Evolutionary conservation across 2,888 invertebrate species (phyloP), one percentile per base, ranked within the genome.

Genomic region (Drosophila nr. perissopoda): DNA sequence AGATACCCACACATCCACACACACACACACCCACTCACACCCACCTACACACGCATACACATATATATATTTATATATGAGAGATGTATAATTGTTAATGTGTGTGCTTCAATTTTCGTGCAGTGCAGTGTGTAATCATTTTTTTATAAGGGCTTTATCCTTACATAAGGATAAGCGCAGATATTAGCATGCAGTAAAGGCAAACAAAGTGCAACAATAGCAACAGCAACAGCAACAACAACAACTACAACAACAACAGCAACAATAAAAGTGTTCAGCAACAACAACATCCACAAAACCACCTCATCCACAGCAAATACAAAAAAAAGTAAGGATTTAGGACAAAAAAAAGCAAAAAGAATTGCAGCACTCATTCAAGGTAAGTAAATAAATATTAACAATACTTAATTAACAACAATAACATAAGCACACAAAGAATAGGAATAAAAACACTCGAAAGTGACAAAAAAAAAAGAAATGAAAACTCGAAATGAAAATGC

Each of bases 181-280:
- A 78, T 70, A 78, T 57, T 78, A 58, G 59, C 53, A 62, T 59
- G 21, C 45, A 69, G 68, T 57, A 53, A 52, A 48, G 59, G 61
- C 51, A 77, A 84, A 62, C 75, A 80, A 77, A 81, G 71, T 74
- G 78, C 60, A 70, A 70, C 57, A 65, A 63, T 34, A 49, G 29
- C 71, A 67, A 69, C 66, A 67, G 67, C 66, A 63, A 65, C 42
- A 64, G 48, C 74, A 62, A 69, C 65, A 75, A 61, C 72, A 74
- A 69, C 62, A 78, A 65, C 48, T 73, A 70, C 64, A 77, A 64
- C 45, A 57, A 64, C 58, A 58, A 69, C 49, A 75, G 60, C 69
- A 64, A 54, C 66, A 65, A 72, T 64, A 74, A 64, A 69, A 73
- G 84, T 82, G 84, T 87, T 77, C 81, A 79, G 58, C 72, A 75